Evolutionary conservation across 35 echinoderm and acorn worm species (phyloP), one percentile per base, ranked within the genome.

Genomic region (Lytechinus pictus): DNA sequence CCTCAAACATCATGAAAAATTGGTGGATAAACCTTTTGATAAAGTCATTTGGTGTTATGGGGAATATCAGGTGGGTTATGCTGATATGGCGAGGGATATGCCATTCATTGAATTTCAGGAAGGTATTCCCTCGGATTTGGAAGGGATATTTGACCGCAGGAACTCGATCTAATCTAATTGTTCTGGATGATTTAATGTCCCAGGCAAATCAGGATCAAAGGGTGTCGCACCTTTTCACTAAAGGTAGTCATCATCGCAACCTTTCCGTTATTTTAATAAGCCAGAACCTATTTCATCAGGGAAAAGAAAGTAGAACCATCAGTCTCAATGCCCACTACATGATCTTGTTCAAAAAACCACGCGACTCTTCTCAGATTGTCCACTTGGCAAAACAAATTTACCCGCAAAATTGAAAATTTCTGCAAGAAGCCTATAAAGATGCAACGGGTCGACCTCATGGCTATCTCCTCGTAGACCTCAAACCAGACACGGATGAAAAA

Each of bases 271-370:
- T 97, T 95, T 44, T 97, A 6, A 96, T 97, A 52, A 94, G 51
- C 13, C 97, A 97, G 87, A 96, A 96, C 57, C 56, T 95, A n/a
- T 97, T 98, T 95, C 60, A 97, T 54, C 86, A 96, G 61, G 93
- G 96, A 24, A 95, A 96, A 94, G 95, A 98, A 89, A 97, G 94
- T 52, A 54, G 97, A 92, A 97, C 97, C 86, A 98, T 97, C 19
- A 97, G 96, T 93, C 88, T 98, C 9, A 98, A 98, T 54, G 28
- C 95, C 27, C 96, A 98, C 56, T 98, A 98, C 94, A 93, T 97
- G 27, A 87, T 95, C 28, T 54, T 95, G 3, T 97, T 95, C 91
- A 97, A 95, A 93, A 95, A 95, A 60, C 96, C 96, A 6, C 89
- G 91, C 10, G 91, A 92, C 52, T 27, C 44, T 53, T 92, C 91